phyloP scores from a whole-genome alignment of 2,797 vertebrate species.

The Chelon labrosus region DNA sequence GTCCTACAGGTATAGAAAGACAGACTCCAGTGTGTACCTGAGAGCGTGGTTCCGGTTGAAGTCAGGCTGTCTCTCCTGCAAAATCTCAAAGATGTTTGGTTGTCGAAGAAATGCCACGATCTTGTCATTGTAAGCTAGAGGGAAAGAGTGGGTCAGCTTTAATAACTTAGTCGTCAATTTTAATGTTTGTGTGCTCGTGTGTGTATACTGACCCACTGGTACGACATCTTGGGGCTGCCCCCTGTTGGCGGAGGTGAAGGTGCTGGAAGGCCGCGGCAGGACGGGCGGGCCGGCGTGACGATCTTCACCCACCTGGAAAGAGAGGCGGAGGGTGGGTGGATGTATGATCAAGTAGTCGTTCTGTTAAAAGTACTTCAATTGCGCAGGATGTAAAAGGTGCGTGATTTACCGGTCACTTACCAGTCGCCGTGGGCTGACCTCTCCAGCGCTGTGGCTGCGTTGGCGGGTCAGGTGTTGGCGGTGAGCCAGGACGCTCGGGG shows the following conservation, averaged over 20 bases:
- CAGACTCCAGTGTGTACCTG: background rate
- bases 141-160: background rate
- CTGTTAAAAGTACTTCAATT: background rate
- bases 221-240: background rate
- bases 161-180: background rate
- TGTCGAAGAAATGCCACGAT: slow-evolving; percentile 92
- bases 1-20: too few species aligned
- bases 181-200: too few species aligned
- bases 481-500: background rate
- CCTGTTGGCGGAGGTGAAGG: background rate
- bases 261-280: background rate
- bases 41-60: slow-evolving; percentile 58
- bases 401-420: background rate
- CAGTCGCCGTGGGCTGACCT: slow-evolving; percentile 84
- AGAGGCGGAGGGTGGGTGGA: background rate
- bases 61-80: slow-evolving; percentile 96
- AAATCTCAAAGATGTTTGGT: slow-evolving; percentile 95
- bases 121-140: background rate
- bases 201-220: background rate
- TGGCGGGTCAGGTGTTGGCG: slow-evolving; percentile 91
- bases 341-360: too few species aligned
- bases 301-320: background rate
- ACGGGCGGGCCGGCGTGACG: background rate
- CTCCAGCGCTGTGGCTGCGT: slow-evolving; percentile 95
- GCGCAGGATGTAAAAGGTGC: too few species aligned